These are phyloP conservation scores for Lutraria lutraria DNA, from an alignment of 2,888 invertebrate genomes.

Conservation along the genomic window DNA sequence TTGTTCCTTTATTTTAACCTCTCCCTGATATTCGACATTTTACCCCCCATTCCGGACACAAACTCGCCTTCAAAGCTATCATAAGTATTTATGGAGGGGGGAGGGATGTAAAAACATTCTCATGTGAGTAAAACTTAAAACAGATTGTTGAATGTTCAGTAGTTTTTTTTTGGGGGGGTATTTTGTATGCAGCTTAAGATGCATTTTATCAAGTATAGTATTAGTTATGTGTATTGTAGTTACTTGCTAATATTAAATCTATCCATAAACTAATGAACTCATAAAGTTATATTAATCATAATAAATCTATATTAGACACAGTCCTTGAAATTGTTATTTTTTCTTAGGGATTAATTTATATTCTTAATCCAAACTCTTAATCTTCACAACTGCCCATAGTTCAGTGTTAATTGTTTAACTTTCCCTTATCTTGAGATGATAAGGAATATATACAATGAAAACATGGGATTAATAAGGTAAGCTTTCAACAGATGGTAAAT, in stretches of 20 bases:
- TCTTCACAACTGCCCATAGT: not conserved
- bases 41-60: too few species aligned
- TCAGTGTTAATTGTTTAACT: not conserved
- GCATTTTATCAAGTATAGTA: not conserved
- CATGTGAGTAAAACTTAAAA: too few species aligned
- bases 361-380: not conserved
- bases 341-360: not conserved
- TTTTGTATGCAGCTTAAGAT: too few species aligned
- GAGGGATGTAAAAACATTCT: too few species aligned
- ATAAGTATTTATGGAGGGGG: too few species aligned
- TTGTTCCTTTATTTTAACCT: too few species aligned
- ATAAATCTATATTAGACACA: not conserved
- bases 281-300: not conserved
- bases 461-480: not conserved
- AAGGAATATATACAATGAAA: not conserved
- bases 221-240: not conserved
- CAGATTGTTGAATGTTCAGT: too few species aligned
- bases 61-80: too few species aligned
- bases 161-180: too few species aligned
- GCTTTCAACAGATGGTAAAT: not conserved
- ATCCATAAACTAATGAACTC: slow-evolving; percentile 8
- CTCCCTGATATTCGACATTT: too few species aligned
- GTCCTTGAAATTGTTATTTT: slow-evolving; percentile 11
- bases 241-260: not conserved
- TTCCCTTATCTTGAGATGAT: not conserved